Evolutionary conservation across 92 coral and sea anemone genomes (phyloP).

Genomic region (Umimayanthus kanabou): DNA sequence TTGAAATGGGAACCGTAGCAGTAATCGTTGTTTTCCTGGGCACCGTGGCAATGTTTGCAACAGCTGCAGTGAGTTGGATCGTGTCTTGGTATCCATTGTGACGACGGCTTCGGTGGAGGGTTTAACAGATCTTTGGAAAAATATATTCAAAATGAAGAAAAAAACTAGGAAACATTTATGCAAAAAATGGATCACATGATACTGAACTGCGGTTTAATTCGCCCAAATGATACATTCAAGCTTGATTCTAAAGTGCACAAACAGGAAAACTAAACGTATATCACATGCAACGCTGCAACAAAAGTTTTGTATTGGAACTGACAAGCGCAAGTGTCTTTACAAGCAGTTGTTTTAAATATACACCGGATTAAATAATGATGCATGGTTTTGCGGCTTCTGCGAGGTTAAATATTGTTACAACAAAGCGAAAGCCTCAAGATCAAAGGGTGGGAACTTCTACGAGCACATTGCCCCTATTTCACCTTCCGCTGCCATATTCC

Average conservation of each 20-base stretch:
- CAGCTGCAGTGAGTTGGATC: slow-evolving; percentile 89
- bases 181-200: neutral
- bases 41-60: slow-evolving; percentile 73
- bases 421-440: neutral
- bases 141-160: neutral
- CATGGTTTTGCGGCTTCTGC: neutral
- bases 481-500: neutral
- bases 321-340: no score
- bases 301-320: neutral
- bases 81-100: slow-evolving; percentile 88
- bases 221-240: neutral
- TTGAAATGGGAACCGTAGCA: slow-evolving; percentile 66
- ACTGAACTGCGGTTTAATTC: neutral
- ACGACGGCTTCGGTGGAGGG: neutral
- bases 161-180: neutral
- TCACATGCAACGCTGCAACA: neutral
- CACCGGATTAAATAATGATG: neutral
- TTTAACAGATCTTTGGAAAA: neutral
- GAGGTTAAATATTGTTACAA: neutral
- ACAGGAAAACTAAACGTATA: neutral
- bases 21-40: slow-evolving; percentile 71
- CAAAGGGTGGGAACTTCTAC: neutral
- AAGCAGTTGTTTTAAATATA: neutral
- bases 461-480: neutral
- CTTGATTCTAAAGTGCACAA: neutral